Conservation (phyloP, 1,140 invertebrate species). For the Macrobrachium rosenbergii region DNA sequence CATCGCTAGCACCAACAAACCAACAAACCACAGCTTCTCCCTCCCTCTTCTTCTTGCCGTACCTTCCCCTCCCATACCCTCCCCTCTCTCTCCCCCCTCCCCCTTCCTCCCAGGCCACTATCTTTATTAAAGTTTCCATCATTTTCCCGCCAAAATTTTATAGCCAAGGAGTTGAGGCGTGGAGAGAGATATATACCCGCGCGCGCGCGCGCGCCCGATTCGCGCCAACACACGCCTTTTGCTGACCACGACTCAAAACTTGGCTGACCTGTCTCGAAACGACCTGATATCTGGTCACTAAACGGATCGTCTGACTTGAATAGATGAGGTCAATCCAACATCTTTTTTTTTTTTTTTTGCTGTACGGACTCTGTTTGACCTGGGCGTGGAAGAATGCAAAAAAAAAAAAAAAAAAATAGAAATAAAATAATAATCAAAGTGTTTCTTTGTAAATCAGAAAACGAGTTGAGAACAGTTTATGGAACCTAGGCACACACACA, state of each 20-base stretch:
- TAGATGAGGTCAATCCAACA: too few species aligned
- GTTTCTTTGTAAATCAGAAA: too few species aligned
- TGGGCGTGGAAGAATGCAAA: background rate
- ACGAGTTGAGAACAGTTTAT: too few species aligned
- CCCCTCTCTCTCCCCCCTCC: too few species aligned
- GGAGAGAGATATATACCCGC: conserved; percentile 12
- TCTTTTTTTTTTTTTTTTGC: background rate
- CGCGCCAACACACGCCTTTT: background rate
- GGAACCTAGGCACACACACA: too few species aligned
- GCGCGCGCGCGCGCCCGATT: background rate
- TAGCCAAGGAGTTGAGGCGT: conserved; percentile 34
- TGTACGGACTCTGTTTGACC: background rate
- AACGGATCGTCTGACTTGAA: too few species aligned
- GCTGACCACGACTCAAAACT: background rate
- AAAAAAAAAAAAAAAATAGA: too few species aligned
- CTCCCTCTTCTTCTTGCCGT: background rate
- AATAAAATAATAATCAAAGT: too few species aligned
- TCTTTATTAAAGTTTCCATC: conserved; percentile 42
- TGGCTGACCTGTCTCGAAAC: background rate
- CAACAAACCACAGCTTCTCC: background rate
- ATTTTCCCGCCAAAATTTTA: conserved; percentile 37
- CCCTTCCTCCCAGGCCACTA: background rate
- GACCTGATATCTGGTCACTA: too few species aligned
- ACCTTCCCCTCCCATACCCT: too few species aligned
- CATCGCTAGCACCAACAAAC: background rate